These are phyloP conservation scores for Tragelaphus scriptus DNA, from an alignment of 2,113 vertebrate genomes.

Conservation along the genomic window DNA sequence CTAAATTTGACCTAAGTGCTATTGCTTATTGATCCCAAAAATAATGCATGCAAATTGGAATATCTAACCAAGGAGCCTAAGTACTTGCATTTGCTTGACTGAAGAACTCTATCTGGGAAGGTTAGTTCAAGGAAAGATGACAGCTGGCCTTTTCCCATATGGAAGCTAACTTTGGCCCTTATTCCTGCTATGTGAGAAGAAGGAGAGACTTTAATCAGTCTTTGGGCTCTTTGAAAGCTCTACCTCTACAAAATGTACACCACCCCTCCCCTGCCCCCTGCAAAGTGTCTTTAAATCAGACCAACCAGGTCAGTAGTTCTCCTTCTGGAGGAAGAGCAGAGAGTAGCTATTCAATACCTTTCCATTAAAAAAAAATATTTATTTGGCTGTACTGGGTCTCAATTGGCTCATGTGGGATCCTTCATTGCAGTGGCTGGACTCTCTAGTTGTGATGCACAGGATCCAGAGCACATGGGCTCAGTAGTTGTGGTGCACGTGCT, in stretches of 20 bases:
- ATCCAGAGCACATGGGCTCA: neutral
- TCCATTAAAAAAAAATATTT: neutral
- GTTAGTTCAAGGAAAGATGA: constrained; percentile 39
- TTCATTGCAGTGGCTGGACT: neutral
- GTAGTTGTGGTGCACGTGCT: neutral
- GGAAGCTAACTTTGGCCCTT: neutral
- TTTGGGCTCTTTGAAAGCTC: neutral
- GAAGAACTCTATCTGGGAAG: constrained; percentile 20
- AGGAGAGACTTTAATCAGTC: neutral
- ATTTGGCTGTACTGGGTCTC: neutral
- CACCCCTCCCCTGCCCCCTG: neutral
- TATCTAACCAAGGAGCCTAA: neutral
- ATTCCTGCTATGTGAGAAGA: neutral
- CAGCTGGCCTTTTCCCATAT: neutral
- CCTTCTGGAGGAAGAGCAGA: neutral
- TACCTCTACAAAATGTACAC: neutral
- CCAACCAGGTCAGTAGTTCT: neutral
- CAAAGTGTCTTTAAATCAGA: neutral
- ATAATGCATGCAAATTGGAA: constrained; percentile 21
- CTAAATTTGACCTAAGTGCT: neutral
- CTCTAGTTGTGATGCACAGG: neutral
- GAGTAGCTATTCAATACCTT: neutral
- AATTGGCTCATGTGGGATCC: neutral
- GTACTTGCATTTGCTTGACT: constrained; percentile 15
- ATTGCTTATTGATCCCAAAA: constrained; percentile 28